phyloP scores from a whole-genome alignment of 2,113 vertebrate genomes.

The Sphaerodactylus townsendi region DNA sequence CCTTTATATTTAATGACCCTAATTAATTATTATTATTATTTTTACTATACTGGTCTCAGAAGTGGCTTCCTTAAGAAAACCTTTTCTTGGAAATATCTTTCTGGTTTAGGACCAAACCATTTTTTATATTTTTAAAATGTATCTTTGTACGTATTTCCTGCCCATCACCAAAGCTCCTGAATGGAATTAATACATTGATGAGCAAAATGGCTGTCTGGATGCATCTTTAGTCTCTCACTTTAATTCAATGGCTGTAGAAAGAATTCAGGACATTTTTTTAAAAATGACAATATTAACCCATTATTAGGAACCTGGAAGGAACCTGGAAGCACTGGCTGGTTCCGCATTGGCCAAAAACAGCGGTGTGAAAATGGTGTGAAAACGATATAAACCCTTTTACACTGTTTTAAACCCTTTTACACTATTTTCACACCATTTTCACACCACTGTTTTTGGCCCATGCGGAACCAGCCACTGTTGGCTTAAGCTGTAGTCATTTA shows the following conservation, averaged over 20 bases:
- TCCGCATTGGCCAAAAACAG: too few relatives aligned
- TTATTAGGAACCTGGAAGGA: not conserved
- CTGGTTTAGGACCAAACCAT: not conserved
- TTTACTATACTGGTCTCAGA: not conserved
- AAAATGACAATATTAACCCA: not conserved
- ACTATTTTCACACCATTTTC: too few relatives aligned
- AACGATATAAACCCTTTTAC: too few relatives aligned
- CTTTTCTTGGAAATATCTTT: not conserved
- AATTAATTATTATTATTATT: not conserved
- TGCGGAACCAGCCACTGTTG: too few relatives aligned
- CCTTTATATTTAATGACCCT: not conserved
- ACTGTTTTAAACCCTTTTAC: too few relatives aligned
- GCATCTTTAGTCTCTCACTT: not conserved
- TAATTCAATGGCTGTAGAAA: not conserved
- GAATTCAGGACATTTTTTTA: not conserved
- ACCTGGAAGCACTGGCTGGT: not conserved
- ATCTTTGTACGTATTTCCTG: too few relatives aligned
- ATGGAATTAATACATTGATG: not conserved
- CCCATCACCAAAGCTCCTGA: too few relatives aligned
- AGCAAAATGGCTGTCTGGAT: too few relatives aligned
- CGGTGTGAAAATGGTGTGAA: too few relatives aligned
- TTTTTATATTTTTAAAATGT: too few relatives aligned
- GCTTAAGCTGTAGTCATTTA: not conserved
- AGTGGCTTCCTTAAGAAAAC: not conserved
- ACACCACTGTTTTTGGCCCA: too few relatives aligned